Base-by-base conservation (phyloP, 2,888 invertebrate genomes). In the Monopis laevigella region DNA sequence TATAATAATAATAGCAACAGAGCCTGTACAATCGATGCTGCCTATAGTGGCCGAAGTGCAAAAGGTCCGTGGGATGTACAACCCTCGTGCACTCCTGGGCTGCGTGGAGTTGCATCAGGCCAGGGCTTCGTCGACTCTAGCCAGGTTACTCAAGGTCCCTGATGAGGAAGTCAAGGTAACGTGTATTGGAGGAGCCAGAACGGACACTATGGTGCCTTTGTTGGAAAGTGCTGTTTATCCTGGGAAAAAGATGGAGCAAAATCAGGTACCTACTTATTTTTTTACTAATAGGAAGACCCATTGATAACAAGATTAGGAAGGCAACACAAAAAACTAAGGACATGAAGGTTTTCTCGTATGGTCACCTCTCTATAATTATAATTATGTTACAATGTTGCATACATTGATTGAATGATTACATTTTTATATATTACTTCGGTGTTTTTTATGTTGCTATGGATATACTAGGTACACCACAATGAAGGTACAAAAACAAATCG, bases 91-190 rank as follows among this genome's bases (percentile, higher is more conserved):
- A 5, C n/a, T 32, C 16, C 10, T 17, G 6, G 32, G 32, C 6
- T 32, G 32, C n/a, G 32, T 32, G 16, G 32, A 32, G 32, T 17
- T 11, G 32, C 32, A 17, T 2, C 14, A n/a, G 32, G 17, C 17
- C 16, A 16, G 32, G 2, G 32, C 32, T 2, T 17, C 16, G 8
- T 14, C 16, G 2, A 17, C 17, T 2, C 17, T 32, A 10, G 32
- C 32, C 2, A 17, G 17, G 7, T 32, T 17, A 17, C 32, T 32
- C 16, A 32, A 17, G 10, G 32, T 32, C 2, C 17, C 32, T 14
- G 17, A 17, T 32, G 32, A 32, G 10, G 16, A 32, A 7, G 14
- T 32, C 2, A 14, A 32, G n/a, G 3, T 32, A n/a, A 14, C 32
- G 2, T 32, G 14, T 13, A 17, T 32, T 3, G 32, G 32, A 8